Conservation (phyloP, 2,113 vertebrate species). For the Baryphthengus martii region DNA sequence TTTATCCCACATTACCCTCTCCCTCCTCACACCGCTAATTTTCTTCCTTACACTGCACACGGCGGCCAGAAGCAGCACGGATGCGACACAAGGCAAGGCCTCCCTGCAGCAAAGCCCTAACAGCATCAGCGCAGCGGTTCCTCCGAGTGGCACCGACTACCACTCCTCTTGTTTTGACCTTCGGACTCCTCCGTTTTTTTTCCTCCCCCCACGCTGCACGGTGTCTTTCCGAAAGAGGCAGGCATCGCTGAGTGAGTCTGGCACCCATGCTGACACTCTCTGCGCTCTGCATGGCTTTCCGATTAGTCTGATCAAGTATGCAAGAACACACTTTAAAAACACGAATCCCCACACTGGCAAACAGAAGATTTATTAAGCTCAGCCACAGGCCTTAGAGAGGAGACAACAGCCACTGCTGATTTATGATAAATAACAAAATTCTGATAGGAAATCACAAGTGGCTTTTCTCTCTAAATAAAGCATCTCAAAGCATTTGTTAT, state of each 20-base stretch:
- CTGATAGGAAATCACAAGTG: slow-evolving; percentile 76
- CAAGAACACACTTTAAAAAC: slow-evolving; percentile 66
- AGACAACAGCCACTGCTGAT: slow-evolving; percentile 63
- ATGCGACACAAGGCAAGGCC: slow-evolving; percentile 21
- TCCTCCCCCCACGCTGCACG: neutral
- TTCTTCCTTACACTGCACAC: neutral
- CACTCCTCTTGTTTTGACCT: slow-evolving; percentile 30
- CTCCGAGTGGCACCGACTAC: neutral
- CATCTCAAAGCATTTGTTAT: slow-evolving; percentile 73
- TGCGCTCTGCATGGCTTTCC: slow-evolving; percentile 24
- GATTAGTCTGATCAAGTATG: slow-evolving; percentile 70
- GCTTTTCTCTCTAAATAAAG: slow-evolving; percentile 76
- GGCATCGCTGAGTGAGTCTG: slow-evolving; percentile 47
- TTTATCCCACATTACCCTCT: neutral
- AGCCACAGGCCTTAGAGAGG: slow-evolving; percentile 62
- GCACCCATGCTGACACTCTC: slow-evolving; percentile 50
- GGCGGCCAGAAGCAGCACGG: slow-evolving; percentile 30
- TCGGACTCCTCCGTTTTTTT: neutral
- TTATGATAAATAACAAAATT: slow-evolving; percentile 76
- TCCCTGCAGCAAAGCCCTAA: slow-evolving; percentile 52
- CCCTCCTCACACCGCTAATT: neutral
- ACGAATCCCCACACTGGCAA: slow-evolving; percentile 62
- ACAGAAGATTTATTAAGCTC: slow-evolving; percentile 65
- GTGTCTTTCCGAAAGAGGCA: slow-evolving; percentile 22
- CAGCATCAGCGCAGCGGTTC: neutral